Evolutionary conservation across 1,140 invertebrate species (phyloP).

Genomic region (Pectinophora gossypiella): DNA sequence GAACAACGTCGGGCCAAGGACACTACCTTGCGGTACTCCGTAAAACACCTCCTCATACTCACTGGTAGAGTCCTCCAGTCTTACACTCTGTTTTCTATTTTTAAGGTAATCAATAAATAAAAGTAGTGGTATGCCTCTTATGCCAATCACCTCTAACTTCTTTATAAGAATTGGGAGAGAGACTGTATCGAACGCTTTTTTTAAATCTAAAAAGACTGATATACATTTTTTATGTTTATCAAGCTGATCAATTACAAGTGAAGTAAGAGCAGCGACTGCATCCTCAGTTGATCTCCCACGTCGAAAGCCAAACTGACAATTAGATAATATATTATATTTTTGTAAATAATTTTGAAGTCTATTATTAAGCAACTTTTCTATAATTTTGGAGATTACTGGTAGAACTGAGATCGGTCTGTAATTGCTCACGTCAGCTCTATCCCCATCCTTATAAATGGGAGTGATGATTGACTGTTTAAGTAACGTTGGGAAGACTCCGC

Average conservation of each 20-base stretch:
- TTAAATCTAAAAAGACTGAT: too few species aligned
- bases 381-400: constrained; percentile 10
- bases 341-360: constrained; percentile 15
- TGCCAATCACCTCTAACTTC: too few species aligned
- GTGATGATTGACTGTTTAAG: constrained; percentile 17
- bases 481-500: constrained; percentile 16
- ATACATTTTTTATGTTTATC: constrained; percentile 14
- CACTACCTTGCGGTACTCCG: constrained; percentile 16
- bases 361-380: constrained; percentile 13
- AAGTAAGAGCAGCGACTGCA: constrained; percentile 24
- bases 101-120: constrained; percentile 8
- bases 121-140: constrained; percentile 13
- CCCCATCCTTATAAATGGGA: constrained; percentile 9
- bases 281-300: constrained; percentile 36
- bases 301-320: constrained; percentile 41
- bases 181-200: too few species aligned
- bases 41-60: constrained; percentile 5
- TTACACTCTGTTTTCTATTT: constrained; percentile 13
- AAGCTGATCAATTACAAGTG: constrained; percentile 7
- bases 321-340: constrained; percentile 12
- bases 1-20: constrained; percentile 16
- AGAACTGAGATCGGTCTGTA: constrained; percentile 11
- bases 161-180: too few species aligned
- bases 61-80: constrained; percentile 5
- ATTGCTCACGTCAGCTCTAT: constrained; percentile 8